These are phyloP conservation scores for Varanus salvator DNA, from an alignment of 2,113 vertebrate genomes.

Conservation along the genomic window DNA sequence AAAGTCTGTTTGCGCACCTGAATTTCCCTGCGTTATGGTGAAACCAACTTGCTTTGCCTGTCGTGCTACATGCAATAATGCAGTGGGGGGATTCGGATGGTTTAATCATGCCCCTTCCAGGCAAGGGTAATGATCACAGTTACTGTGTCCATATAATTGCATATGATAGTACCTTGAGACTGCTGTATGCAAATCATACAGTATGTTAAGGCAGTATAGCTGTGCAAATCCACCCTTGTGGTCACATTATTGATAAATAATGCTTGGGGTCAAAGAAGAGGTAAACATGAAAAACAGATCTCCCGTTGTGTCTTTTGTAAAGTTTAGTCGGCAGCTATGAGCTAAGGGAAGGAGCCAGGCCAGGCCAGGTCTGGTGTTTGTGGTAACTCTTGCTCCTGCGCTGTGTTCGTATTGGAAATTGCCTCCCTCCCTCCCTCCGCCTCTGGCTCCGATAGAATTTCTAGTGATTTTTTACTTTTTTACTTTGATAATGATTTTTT, in stretches of 20 bases:
- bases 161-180: background rate
- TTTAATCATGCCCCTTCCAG: background rate
- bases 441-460: too few species aligned
- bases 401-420: background rate
- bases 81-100: background rate
- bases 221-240: background rate
- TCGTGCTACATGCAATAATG: background rate
- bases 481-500: too few species aligned
- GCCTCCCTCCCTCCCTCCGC: too few species aligned
- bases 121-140: background rate
- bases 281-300: background rate
- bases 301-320: background rate
- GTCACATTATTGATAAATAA: background rate
- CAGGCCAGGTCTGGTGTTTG: background rate
- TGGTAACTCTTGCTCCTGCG: background rate
- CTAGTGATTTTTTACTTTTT: too few species aligned
- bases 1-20: background rate
- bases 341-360: background rate
- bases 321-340: background rate
- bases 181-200: background rate
- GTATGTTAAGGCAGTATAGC: background rate
- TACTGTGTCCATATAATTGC: background rate
- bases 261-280: background rate
- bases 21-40: background rate
- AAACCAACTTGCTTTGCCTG: background rate